Base-by-base conservation (phyloP, 37 sponge, comb jelly and placozoan genomes). In the Theonella swinhoei region DNA sequence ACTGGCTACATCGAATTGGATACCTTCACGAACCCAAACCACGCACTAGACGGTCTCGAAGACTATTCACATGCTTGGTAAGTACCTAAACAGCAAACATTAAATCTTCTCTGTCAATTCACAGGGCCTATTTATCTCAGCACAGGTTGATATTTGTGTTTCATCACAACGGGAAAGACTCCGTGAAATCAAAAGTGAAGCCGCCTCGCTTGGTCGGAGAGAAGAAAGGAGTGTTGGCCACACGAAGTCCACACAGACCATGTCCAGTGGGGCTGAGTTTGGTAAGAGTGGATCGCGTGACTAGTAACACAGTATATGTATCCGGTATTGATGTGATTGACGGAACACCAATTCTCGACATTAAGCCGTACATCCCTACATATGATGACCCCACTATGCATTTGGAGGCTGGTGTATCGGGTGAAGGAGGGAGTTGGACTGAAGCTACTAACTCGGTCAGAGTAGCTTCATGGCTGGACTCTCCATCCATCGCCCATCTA, bases 341-440 rank as follows among this genome's bases (percentile, higher is more conserved):
- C 25, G 88, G 88, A 4, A 87, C 88, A 4, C 88, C 88, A 4
- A 35, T 87, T 22, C 28, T 87, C 36, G 88, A 87, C 62, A 70
- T 87, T 24, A 87, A 87, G 70, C 88, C 88, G 7, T 87, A 87
- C 76, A 87, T 87, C n/a, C 76, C 81, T n/a, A 40, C 20, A 11
- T 87, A 80, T 59, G 88, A 87, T 59, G 72, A 64, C 1, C 88
- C 43, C 14, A 14, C 54, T 17, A 7, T 47, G 54, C 54, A 47
- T 14, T n/a, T n/a, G n/a, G n/a, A n/a, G n/a, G n/a, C n/a, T n/a
- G n/a, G n/a, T n/a, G n/a, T n/a, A n/a, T n/a, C n/a, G n/a, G n/a
- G n/a, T n/a, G n/a, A n/a, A n/a, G 7, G 11, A 14, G 11, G 14
- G 11, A 47, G 54, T 14, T 47, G 7, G 54, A 7, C 11, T 17